phyloP scores from a whole-genome alignment of 2,797 vertebrate species.

The Lophotriccus pileatus region DNA sequence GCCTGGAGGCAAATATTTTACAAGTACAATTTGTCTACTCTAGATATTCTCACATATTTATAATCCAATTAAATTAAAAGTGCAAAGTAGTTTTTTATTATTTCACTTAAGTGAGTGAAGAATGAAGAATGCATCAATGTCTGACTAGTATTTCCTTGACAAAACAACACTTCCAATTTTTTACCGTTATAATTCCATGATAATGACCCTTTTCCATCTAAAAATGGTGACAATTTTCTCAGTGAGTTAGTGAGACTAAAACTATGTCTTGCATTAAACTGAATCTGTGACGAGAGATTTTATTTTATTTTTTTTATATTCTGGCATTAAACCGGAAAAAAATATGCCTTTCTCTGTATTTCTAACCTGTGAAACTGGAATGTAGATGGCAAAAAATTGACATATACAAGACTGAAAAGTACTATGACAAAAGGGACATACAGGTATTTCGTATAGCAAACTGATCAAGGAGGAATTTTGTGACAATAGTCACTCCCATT shows the following conservation, averaged over 20 bases:
- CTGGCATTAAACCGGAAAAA: neutral
- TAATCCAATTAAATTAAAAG: neutral
- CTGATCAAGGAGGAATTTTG: neutral
- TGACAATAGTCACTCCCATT: neutral
- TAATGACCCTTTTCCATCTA: neutral
- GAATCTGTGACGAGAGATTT: neutral
- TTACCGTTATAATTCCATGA: neutral
- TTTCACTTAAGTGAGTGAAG: constrained; percentile 2
- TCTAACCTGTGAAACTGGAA: neutral
- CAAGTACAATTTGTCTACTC: neutral
- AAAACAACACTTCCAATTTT: constrained; percentile 3
- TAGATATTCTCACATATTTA: neutral
- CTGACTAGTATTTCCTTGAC: neutral
- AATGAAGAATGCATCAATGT: neutral
- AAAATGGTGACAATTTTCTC: neutral
- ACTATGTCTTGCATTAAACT: neutral
- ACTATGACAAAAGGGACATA: neutral
- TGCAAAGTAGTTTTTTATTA: neutral
- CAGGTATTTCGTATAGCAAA: neutral
- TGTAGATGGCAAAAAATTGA: neutral
- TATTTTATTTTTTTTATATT: neutral
- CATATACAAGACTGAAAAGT: neutral
- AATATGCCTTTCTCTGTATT: neutral
- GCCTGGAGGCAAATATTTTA: neutral
- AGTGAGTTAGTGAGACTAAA: neutral